Base-by-base conservation (phyloP, 2,888 invertebrate species). In the Timema cristinae region DNA sequence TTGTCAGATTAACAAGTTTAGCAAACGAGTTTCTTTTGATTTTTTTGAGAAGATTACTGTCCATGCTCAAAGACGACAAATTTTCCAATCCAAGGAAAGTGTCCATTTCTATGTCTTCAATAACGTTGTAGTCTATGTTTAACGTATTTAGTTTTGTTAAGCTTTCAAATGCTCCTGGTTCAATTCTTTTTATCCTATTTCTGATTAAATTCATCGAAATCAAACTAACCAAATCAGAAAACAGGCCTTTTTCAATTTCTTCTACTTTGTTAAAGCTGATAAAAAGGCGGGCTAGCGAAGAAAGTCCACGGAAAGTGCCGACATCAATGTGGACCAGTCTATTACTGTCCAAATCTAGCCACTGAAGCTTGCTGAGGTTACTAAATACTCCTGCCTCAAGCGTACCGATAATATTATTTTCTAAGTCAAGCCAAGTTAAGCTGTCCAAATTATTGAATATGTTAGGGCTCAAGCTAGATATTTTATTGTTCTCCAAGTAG, bases 181-280 rank as follows among this genome's bases (percentile, higher is more conserved):
- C 16, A 11, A 63, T 32, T 32, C 63, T 32, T 8, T n/a, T 7
- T 63, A 63, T 63, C 10, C 63, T 63, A 48, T 63, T 63, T 13
- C 13, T n/a, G 11, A 47, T 63, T 6, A 63, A n/a, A 48, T 32
- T 16, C 7, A 63, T 13, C 5, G 63, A 47, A 8, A 63, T 9
- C 32, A 63, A n/a, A 15, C 63, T 63, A 11, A 48, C 10, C 5
- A 63, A n/a, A 9, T 48, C 63, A 8, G 47, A 63, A 15, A 63
- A 63, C 7, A 48, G 10, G 32, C 9, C 5, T 10, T n/a, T 63
- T n/a, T 8, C 48, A 11, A 63, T 63, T 15, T 63, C 63, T 48
- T 63, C 63, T 47, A 63, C 48, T 48, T 63, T 63, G 63, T 63
- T 63, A n/a, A 47, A 63, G 63, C 63, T 63, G 47, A 63, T 32